A percentile compares a stretch with the other conserved stretches of the same genome.
phyloP scores from a whole-genome alignment of 2,888 invertebrate genomes.

The Apodemia mormo region DNA sequence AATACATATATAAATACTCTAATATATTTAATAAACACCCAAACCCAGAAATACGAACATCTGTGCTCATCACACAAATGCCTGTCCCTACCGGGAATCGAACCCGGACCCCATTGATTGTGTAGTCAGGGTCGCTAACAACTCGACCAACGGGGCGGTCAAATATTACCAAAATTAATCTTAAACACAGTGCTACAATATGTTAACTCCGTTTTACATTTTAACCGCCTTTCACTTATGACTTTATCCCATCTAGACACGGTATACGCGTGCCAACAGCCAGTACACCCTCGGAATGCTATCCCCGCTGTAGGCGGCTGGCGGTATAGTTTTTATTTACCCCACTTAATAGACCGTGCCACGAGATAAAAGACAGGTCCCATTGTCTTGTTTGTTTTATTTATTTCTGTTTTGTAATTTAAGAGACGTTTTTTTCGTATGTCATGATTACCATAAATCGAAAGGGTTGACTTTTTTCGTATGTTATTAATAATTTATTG shows the following conservation, averaged over 20 bases:
- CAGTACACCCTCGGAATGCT: conserved; percentile 42
- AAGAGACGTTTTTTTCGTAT: conserved; percentile 54
- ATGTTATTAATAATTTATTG: conserved; percentile 31
- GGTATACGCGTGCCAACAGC: conserved; percentile 49
- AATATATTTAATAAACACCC: too few relatives aligned
- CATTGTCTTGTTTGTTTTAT: conserved; percentile 53
- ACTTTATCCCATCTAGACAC: neutral
- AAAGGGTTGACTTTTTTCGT: conserved; percentile 42
- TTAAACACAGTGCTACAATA: too few relatives aligned
- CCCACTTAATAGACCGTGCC: conserved; percentile 53
- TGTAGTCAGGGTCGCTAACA: too few relatives aligned
- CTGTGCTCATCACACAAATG: too few relatives aligned
- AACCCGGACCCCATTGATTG: too few relatives aligned
- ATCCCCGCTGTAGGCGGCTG: conserved; percentile 44
- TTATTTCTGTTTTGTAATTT: conserved; percentile 61
- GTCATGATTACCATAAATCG: conserved; percentile 53
- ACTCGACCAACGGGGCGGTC: too few relatives aligned
- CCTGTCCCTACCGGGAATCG: too few relatives aligned
- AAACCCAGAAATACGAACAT: too few relatives aligned
- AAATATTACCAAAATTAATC: too few relatives aligned
- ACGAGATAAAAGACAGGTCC: conserved; percentile 46
- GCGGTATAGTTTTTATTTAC: conserved; percentile 62
- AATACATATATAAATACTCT: too few relatives aligned
- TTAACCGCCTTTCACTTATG: neutral
- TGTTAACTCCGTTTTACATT: neutral